Percentiles rank a stretch among this genome's conserved stretches.
These are phyloP conservation scores for Sepiola atlantica DNA, from an alignment of 2,888 invertebrate genomes.

Conservation along the genomic window DNA sequence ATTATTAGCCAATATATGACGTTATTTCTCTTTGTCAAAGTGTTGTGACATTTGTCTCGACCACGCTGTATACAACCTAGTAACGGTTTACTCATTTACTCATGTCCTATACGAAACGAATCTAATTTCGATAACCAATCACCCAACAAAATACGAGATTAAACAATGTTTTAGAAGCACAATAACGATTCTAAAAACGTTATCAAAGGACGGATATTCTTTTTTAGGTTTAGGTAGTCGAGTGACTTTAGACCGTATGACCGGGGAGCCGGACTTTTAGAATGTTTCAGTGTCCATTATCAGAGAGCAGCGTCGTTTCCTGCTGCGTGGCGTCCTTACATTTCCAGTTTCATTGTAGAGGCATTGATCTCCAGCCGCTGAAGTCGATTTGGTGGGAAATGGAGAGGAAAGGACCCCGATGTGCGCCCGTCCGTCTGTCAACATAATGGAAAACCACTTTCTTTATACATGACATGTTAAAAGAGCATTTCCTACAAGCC, in stretches of 20 bases:
- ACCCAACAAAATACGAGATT: no score
- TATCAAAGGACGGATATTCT: no score
- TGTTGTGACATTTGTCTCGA: no score
- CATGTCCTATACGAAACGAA: background rate
- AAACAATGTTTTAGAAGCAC: no score
- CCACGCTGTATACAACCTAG: no score
- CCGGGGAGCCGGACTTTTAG: background rate
- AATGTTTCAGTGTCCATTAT: background rate
- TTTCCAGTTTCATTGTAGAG: background rate
- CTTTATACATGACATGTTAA: background rate
- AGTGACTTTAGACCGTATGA: background rate
- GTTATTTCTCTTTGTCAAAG: no score
- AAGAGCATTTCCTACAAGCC: background rate
- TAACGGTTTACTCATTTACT: background rate
- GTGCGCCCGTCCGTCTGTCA: background rate
- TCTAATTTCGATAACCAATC: background rate
- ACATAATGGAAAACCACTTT: conserved; percentile 21
- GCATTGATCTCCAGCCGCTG: background rate
- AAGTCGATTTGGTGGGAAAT: background rate
- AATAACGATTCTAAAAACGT: no score
- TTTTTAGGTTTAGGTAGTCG: background rate
- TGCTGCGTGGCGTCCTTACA: background rate
- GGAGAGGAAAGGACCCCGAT: background rate
- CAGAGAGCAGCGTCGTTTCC: background rate
- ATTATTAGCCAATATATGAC: no score